Percentiles rank a stretch among this genome's conserved stretches.
phyloP scores from a whole-genome alignment of 2,113 vertebrate genomes.

The Zeus faber region DNA sequence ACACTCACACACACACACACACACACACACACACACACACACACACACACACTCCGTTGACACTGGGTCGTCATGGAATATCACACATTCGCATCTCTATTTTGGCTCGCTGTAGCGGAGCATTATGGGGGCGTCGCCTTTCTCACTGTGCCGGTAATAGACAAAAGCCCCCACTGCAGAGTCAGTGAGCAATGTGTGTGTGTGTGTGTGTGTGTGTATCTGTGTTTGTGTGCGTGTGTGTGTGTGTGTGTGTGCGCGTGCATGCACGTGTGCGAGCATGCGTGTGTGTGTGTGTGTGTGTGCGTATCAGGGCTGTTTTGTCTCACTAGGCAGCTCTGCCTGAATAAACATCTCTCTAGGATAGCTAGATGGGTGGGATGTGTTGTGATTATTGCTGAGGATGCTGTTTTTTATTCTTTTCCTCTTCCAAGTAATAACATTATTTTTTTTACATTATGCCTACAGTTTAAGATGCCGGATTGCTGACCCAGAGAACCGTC shows the following conservation, averaged over 20 bases:
- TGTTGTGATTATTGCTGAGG: too few species aligned
- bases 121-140: not conserved
- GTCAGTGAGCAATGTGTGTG: not conserved
- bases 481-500: too few species aligned
- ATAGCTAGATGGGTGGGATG: too few species aligned
- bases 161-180: not conserved
- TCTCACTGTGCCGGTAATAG: not conserved
- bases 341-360: not conserved
- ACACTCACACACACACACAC: too few species aligned
- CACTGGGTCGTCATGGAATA: not conserved
- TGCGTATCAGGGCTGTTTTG: not conserved
- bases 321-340: not conserved
- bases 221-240: too few species aligned
- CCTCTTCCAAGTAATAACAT: too few species aligned
- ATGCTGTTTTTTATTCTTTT: too few species aligned
- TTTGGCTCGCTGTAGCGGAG: not conserved
- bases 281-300: not conserved
- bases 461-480: too few species aligned
- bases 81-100: not conserved
- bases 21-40: too few species aligned
- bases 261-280: not conserved
- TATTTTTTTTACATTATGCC: too few species aligned
- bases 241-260: too few species aligned
- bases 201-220: not conserved
- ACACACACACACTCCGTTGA: not conserved